Evolutionary conservation across 2,113 vertebrate species (phyloP).

Genomic region (Ciconia maguari): DNA sequence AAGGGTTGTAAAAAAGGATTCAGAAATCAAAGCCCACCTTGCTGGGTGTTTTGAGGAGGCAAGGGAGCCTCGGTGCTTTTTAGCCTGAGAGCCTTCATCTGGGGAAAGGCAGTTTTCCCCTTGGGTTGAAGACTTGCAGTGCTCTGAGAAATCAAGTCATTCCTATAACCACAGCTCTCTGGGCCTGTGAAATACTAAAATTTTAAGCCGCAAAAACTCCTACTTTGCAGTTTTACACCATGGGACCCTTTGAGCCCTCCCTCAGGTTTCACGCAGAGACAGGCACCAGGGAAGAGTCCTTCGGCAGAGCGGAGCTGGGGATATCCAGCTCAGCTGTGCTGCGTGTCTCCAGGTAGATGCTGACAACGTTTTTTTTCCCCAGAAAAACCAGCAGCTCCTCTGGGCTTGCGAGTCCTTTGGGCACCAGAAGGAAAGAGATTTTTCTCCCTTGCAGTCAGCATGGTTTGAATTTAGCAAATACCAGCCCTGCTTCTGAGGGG

Average conservation of each 20-base stretch:
- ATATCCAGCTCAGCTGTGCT: background rate
- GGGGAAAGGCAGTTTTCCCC: background rate
- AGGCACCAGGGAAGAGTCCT: background rate
- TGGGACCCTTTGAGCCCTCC: background rate
- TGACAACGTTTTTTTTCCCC: background rate
- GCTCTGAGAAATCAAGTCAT: background rate
- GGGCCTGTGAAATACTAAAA: accelerated
- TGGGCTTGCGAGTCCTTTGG: accelerated
- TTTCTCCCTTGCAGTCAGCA: background rate
- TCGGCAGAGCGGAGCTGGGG: background rate
- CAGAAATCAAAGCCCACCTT: background rate
- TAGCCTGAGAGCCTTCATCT: background rate
- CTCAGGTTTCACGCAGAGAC: background rate
- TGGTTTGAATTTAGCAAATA: background rate
- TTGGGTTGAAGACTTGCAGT: accelerated
- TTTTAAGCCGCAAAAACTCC: accelerated
- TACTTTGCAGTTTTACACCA: background rate
- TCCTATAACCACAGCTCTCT: background rate
- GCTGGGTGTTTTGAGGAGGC: background rate
- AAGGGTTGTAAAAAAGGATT: accelerated
- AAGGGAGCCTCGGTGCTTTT: background rate
- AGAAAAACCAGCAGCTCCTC: background rate
- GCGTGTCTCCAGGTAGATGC: background rate
- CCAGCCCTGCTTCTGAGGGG: background rate
- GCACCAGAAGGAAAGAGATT: background rate